Conservation (phyloP, 2,113 vertebrate species). For the Pampusana beccarii region DNA sequence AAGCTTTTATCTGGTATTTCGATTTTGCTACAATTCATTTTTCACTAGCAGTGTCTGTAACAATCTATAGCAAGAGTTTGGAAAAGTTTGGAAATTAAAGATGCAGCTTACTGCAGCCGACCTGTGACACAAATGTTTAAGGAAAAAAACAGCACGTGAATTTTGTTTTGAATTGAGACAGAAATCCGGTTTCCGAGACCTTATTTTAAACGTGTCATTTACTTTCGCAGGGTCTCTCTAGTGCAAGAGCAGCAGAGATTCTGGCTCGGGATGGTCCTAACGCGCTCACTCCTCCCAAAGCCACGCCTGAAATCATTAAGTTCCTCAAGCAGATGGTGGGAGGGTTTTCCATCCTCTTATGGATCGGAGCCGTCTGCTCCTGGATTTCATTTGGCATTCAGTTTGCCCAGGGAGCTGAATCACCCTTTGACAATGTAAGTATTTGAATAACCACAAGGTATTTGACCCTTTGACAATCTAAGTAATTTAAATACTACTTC, state of each 20-base stretch:
- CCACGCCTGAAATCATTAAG: constrained; percentile 79
- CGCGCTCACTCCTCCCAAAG: constrained; percentile 77
- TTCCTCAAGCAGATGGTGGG: constrained; percentile 83
- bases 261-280: constrained; percentile 79
- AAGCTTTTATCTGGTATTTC: not conserved
- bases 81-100: not conserved
- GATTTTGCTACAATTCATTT: not conserved
- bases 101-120: not conserved
- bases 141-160: rapidly evolving
- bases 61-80: not conserved
- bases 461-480: constrained; percentile 30
- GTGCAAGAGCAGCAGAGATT: constrained; percentile 73
- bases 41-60: not conserved
- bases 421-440: constrained; percentile 76
- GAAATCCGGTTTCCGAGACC: not conserved
- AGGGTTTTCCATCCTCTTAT: constrained; percentile 82
- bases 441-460: not conserved
- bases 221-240: constrained; percentile 75
- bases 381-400: constrained; percentile 80
- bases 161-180: not conserved
- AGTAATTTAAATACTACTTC: not conserved
- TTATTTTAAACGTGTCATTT: not conserved
- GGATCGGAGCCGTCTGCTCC: constrained; percentile 79
- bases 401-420: constrained; percentile 1
- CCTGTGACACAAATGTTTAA: not conserved